Evolutionary conservation across 2,797 vertebrate species (phyloP), one percentile per base, ranked within the genome.

Genomic region (Hemitrygon akajei): DNA sequence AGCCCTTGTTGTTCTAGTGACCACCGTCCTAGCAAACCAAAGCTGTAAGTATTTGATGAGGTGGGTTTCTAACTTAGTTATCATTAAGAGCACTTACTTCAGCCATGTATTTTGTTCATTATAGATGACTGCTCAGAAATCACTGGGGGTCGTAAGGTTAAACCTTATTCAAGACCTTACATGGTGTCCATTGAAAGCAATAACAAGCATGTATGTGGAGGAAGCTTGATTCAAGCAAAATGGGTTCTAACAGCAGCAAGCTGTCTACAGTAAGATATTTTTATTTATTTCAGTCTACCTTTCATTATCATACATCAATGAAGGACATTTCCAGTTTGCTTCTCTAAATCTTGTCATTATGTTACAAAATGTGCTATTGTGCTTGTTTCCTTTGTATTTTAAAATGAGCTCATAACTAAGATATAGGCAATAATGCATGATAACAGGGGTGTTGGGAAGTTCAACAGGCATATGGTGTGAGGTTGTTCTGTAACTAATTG

Each of bases 241-340:
- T 93, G 94, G 94, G 94, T 82, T 11, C 0, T 94, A 95, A 27
- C 93, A 94, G 56, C 94, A 95, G 66, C 95, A 95, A 94, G 4
- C 16, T 86, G 91, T 58, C 25, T 30, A 93, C 40, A 2, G 71
- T 93, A 93, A 93, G 91, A 73, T 56, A 47, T 56, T n/a, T n/a
- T 40, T 71, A 4, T 69, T 91, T 9, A 69, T 91, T 91, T 47
- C 63, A 75, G 18, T 7, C 6, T 40, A 20, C 79, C 79, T 20
- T 12, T 80, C 14, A 80, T 80, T 80, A 18, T 37, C 37, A 37
- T 14, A 18, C 37, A 20, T 20, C 34, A 81, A 40, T 81, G 79
- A 18, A 40, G 16, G 18, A 81, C 9, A 16, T 40, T 81, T 22
- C 37, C 79, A 81, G 37, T 81, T 75, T 81, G 79, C 4, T 81